phyloP scores from a whole-genome alignment of 2,797 vertebrate species.

The Ceyx erithaca region DNA sequence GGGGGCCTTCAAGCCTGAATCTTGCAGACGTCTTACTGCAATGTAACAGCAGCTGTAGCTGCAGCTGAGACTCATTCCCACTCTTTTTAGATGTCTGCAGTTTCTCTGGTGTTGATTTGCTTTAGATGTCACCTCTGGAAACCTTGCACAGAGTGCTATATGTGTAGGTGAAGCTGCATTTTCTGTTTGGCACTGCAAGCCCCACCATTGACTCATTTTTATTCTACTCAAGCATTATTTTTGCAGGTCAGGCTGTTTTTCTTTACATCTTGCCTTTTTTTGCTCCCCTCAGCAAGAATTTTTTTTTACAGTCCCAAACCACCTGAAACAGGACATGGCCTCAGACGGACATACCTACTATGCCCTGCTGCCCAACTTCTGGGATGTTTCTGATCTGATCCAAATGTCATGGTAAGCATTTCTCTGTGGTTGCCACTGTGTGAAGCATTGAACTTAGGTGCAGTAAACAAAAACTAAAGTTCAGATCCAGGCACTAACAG shows the following conservation, averaged over 20 bases:
- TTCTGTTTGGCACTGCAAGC: not conserved
- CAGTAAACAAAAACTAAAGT: not conserved
- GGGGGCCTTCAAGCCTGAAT: not conserved
- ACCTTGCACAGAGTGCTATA: not conserved
- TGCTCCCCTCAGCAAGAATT: not conserved
- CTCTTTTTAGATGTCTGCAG: not conserved
- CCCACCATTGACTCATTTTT: not conserved
- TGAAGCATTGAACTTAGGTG: not conserved
- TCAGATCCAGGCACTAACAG: not conserved
- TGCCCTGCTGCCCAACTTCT: not conserved
- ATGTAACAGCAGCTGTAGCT: not conserved
- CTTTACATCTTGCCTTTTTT: not conserved
- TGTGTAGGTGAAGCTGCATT: not conserved
- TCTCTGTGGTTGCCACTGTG: not conserved
- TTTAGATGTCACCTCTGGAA: not conserved
- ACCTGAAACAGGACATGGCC: not conserved
- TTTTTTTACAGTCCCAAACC: not conserved
- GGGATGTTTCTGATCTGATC: not conserved
- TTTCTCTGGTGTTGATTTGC: not conserved
- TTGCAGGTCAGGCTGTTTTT: not conserved
- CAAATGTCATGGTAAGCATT: not conserved
- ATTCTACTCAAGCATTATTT: not conserved
- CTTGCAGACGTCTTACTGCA: not conserved
- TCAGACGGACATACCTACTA: not conserved
- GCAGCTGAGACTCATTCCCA: not conserved